Conservation (phyloP, 2,113 vertebrate genomes). For the Forbesichthys agassizii region DNA sequence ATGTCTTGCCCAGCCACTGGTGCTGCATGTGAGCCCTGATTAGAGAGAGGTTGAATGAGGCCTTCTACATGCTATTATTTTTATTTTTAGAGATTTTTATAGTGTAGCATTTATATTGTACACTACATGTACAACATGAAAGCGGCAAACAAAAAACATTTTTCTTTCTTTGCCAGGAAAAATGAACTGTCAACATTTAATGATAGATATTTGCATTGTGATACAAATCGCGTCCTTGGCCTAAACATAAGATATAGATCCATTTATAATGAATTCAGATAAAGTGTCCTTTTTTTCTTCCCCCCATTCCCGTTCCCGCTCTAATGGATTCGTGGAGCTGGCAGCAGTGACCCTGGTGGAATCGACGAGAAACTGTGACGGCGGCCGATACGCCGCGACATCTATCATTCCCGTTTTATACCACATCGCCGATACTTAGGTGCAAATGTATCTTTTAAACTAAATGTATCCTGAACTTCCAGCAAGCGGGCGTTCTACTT, state of each 20-base stretch:
- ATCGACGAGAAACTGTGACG: constrained; percentile 69
- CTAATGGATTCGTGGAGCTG: constrained; percentile 73
- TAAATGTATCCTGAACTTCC: constrained; percentile 68
- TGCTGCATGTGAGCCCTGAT: constrained; percentile 78
- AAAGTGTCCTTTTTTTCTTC: constrained; percentile 59
- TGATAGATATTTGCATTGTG: constrained; percentile 84
- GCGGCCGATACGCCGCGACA: constrained; percentile 64
- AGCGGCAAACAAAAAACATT: constrained; percentile 65
- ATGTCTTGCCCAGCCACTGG: constrained; percentile 63
- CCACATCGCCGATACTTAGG: constrained; percentile 53
- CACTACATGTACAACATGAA: constrained; percentile 59
- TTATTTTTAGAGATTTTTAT: constrained; percentile 58
- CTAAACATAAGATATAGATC: constrained; percentile 82
- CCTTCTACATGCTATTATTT: constrained; percentile 52
- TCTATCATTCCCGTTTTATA: constrained; percentile 73
- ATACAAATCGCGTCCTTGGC: constrained; percentile 83
- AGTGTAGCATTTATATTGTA: constrained; percentile 37
- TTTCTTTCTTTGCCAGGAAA: constrained; percentile 80
- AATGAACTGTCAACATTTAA: constrained; percentile 84
- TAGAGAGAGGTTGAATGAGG: constrained; percentile 76
- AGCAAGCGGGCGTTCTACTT: constrained; percentile 56
- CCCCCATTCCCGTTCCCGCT: constrained; percentile 68
- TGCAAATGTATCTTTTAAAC: constrained; percentile 54
- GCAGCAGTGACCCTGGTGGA: constrained; percentile 77
- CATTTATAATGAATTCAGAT: constrained; percentile 83